A percentile compares a stretch with the other conserved stretches of the same genome.
Evolutionary conservation across 2,888 invertebrate species (phyloP).

Genomic region (Agapetus fuscipes): DNA sequence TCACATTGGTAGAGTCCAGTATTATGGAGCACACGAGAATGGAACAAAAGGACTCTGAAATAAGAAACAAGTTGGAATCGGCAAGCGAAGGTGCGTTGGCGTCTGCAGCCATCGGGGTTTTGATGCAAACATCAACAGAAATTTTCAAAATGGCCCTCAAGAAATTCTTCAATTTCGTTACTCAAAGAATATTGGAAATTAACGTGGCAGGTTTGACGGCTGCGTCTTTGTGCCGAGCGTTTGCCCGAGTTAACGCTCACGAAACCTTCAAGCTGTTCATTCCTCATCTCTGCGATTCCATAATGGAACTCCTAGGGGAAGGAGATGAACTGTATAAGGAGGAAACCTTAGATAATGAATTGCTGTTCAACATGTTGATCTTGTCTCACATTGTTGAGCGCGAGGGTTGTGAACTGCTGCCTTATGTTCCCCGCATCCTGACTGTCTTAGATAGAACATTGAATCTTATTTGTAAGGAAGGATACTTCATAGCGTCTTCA

Average conservation of each 20-base stretch:
- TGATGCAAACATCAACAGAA: conserved; percentile 62
- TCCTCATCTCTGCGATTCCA: conserved; percentile 59
- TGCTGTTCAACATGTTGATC: conserved; percentile 67
- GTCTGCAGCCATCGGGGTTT: conserved; percentile 55
- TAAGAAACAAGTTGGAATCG: conserved; percentile 59
- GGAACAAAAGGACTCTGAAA: conserved; percentile 49
- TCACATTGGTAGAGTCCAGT: conserved; percentile 61
- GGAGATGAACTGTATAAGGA: conserved; percentile 60
- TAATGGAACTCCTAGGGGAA: conserved; percentile 50
- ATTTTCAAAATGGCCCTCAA: conserved; percentile 57
- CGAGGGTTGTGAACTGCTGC: conserved; percentile 51
- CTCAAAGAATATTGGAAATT: conserved; percentile 69
- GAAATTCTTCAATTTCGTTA: conserved; percentile 65
- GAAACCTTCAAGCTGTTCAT: conserved; percentile 62
- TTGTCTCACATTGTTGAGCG: conserved; percentile 63
- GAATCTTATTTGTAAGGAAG: conserved; percentile 58
- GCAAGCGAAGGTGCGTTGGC: conserved; percentile 61
- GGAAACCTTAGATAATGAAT: conserved; percentile 67
- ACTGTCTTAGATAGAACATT: conserved; percentile 61
- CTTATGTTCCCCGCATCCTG: conserved; percentile 54
- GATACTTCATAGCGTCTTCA: conserved; percentile 51
- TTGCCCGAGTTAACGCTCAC: conserved; percentile 56
- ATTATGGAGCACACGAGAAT: conserved; percentile 57
- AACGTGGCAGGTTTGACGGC: conserved; percentile 75
- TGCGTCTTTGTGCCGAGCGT: conserved; percentile 59